These are phyloP conservation scores for Cephalotes varians DNA, from an alignment of 2,888 invertebrate genomes.

Conservation along the genomic window DNA sequence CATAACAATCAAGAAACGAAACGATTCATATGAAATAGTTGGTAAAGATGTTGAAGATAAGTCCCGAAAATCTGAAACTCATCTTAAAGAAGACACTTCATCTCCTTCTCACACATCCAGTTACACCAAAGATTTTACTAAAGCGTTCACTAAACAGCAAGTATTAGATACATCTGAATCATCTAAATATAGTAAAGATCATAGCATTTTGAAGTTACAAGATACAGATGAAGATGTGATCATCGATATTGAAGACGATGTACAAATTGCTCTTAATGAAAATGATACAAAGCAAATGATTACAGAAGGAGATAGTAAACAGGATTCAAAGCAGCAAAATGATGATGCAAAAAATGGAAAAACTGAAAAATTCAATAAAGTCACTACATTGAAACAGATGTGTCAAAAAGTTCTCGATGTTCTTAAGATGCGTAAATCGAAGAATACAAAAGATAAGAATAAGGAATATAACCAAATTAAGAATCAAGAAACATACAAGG, in stretches of 20 bases:
- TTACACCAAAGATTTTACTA: conserved; percentile 55
- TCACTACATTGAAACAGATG: neutral
- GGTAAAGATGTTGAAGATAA: conserved; percentile 75
- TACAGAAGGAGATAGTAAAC: neutral
- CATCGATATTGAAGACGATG: conserved; percentile 77
- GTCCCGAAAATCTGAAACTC: conserved; percentile 57
- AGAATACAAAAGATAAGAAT: neutral
- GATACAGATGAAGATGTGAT: conserved; percentile 77
- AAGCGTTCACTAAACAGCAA: conserved; percentile 21
- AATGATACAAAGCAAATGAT: conserved; percentile 11
- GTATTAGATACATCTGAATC: neutral
- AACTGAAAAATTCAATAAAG: neutral
- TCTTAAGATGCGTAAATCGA: neutral
- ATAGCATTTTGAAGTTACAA: conserved; percentile 75
- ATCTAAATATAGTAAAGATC: conserved; percentile 74
- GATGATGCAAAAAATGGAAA: neutral
- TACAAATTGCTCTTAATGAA: conserved; percentile 31
- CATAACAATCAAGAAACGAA: conserved; percentile 83
- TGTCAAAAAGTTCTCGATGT: neutral
- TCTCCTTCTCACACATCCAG: conserved; percentile 66
- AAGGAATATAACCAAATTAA: conserved; percentile 4
- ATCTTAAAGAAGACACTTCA: conserved; percentile 60
- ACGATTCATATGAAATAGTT: conserved; percentile 83
- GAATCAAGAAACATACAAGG: neutral
- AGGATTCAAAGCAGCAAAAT: neutral